These are phyloP conservation scores for Aldrovandia affinis DNA, from an alignment of 2,797 vertebrate species.

Conservation along the genomic window DNA sequence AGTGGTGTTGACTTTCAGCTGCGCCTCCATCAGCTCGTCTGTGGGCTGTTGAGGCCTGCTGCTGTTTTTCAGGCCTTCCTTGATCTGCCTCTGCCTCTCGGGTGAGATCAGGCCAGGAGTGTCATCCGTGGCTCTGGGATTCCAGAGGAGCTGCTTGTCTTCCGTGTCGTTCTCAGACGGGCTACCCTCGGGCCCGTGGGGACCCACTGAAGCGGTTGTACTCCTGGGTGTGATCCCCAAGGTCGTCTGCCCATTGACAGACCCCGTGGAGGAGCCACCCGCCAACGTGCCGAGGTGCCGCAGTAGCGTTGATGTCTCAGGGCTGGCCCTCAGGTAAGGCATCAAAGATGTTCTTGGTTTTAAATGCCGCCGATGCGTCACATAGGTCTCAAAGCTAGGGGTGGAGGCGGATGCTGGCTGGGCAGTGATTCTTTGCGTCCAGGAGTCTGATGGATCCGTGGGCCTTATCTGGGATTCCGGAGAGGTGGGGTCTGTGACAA, in stretches of 20 bases:
- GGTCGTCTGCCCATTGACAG: slow-evolving; percentile 27
- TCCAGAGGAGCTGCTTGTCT: slow-evolving; percentile 51
- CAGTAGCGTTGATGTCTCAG: slow-evolving; percentile 43
- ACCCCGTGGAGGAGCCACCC: slow-evolving; percentile 38
- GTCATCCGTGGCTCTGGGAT: slow-evolving; percentile 49
- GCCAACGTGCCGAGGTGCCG: slow-evolving; percentile 38
- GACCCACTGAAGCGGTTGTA: slow-evolving; percentile 35
- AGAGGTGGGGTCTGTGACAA: neutral
- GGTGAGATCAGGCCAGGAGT: slow-evolving; percentile 56
- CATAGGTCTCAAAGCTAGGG: slow-evolving; percentile 38
- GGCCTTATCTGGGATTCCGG: slow-evolving; percentile 29
- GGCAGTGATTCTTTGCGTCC: slow-evolving; percentile 46
- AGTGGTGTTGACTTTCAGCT: slow-evolving; percentile 72
- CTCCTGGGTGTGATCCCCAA: slow-evolving; percentile 50
- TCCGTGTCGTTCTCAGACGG: slow-evolving; percentile 65
- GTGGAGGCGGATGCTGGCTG: slow-evolving; percentile 41
- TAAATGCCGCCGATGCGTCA: slow-evolving; percentile 38
- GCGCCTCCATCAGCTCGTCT: slow-evolving; percentile 63
- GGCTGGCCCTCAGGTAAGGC: slow-evolving; percentile 47
- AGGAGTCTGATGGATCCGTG: slow-evolving; percentile 28
- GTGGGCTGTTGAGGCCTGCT: slow-evolving; percentile 51
- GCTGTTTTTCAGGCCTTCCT: slow-evolving; percentile 65
- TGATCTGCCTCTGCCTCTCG: slow-evolving; percentile 61
- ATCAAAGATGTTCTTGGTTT: slow-evolving; percentile 46
- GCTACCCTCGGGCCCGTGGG: slow-evolving; percentile 39